These are phyloP conservation scores for Pseudomyrmex flavicornis DNA, from an alignment of 1,140 invertebrate genomes.

Conservation along the genomic window DNA sequence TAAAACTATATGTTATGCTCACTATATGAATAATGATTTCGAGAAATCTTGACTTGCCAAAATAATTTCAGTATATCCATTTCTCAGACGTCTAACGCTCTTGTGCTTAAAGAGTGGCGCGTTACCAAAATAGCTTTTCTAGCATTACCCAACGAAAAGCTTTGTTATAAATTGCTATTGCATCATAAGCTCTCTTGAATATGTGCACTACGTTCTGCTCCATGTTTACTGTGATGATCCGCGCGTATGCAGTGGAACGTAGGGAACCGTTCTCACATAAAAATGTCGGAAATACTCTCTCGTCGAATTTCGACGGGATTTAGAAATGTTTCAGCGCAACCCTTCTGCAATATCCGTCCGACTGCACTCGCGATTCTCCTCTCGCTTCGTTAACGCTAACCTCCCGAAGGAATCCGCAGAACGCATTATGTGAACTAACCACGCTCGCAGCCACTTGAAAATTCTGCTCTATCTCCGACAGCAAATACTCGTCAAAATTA, in stretches of 20 bases:
- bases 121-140: constrained; percentile 22
- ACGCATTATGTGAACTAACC: constrained; percentile 43
- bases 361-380: constrained; percentile 39
- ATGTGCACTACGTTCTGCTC: neutral
- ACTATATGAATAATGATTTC: no score
- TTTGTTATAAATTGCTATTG: constrained; percentile 38
- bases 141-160: neutral
- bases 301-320: constrained; percentile 20
- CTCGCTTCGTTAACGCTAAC: constrained; percentile 54
- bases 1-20: neutral
- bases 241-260: neutral
- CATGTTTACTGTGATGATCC: neutral
- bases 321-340: neutral
- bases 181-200: constrained; percentile 19
- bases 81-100: neutral
- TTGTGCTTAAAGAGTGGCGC: neutral
- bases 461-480: constrained; percentile 44
- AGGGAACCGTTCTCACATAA: neutral
- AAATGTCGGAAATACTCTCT: neutral
- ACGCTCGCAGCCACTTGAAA: constrained; percentile 44
- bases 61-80: neutral
- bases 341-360: constrained; percentile 22
- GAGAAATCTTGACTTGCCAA: neutral
- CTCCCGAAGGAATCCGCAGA: constrained; percentile 51
- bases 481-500: constrained; percentile 45